A percentile compares a stretch with the other conserved stretches of the same genome.
These are phyloP conservation scores for Antheraea mylitta DNA, from an alignment of 1,140 invertebrate species.

Conservation along the genomic window DNA sequence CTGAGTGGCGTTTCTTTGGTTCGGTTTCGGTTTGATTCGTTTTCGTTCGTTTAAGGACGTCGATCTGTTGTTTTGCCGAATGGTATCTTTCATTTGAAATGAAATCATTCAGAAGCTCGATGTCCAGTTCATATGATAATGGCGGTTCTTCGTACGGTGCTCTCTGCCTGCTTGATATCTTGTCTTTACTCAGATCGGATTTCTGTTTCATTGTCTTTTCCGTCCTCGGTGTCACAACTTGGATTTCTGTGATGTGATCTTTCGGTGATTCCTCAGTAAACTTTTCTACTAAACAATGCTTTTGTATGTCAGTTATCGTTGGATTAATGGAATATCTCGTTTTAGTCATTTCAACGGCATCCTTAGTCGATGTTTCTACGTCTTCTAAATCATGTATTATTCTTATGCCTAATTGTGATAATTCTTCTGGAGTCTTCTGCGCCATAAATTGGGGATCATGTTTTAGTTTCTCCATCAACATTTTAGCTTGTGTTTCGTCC, in stretches of 20 bases:
- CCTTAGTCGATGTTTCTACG: constrained; percentile 45
- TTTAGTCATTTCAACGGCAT: constrained; percentile 63
- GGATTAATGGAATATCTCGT: constrained; percentile 63
- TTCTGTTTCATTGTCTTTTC: constrained; percentile 55
- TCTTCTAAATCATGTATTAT: constrained; percentile 68
- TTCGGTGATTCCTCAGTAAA: constrained; percentile 36
- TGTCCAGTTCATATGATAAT: constrained; percentile 65
- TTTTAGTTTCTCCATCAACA: constrained; percentile 67
- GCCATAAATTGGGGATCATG: constrained; percentile 72
- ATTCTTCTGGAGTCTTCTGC: constrained; percentile 62
- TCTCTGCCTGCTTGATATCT: constrained; percentile 63
- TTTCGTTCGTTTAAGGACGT: constrained; percentile 60
- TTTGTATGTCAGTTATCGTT: constrained; percentile 41
- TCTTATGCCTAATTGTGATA: constrained; percentile 63
- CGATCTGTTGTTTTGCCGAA: constrained; percentile 62
- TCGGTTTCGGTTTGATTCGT: constrained; percentile 51
- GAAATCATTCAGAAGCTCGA: constrained; percentile 70
- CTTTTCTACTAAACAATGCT: constrained; percentile 44
- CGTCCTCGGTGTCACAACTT: constrained; percentile 64
- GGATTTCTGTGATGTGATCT: constrained; percentile 72
- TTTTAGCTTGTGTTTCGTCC: constrained; percentile 68
- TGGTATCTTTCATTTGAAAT: constrained; percentile 71
- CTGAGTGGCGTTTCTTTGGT: constrained; percentile 75
- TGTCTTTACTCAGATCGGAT: constrained; percentile 48
- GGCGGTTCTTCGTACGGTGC: constrained; percentile 56